Evolutionary conservation across 2,888 invertebrate genomes (phyloP).

Genomic region (Eristalinus sepulchralis): DNA sequence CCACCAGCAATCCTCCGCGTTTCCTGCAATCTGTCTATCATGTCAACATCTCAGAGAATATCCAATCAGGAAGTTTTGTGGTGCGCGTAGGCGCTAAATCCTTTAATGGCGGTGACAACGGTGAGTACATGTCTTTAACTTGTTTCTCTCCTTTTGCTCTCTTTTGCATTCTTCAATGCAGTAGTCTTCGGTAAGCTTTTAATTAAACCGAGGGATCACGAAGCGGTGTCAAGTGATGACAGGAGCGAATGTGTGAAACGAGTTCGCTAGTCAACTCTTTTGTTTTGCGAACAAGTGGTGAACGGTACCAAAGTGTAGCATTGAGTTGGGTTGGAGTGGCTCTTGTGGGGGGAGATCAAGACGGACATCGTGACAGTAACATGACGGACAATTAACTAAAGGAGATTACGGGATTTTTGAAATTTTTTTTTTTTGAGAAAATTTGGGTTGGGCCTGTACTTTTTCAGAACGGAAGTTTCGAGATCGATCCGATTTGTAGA

Average conservation of each 20-base stretch:
- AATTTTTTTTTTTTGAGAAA: too few species aligned
- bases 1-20: slow-evolving; percentile 90
- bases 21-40: slow-evolving; percentile 89
- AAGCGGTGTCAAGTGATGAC: slow-evolving; percentile 35
- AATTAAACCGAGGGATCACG: slow-evolving; percentile 38
- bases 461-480: too few species aligned
- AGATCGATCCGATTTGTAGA: neutral
- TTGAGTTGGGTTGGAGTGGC: neutral
- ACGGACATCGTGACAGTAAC: neutral
- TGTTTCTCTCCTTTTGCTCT: neutral
- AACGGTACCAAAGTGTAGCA: neutral
- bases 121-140: slow-evolving; percentile 80
- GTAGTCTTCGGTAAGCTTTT: slow-evolving; percentile 45
- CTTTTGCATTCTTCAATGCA: neutral
- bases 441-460: neutral
- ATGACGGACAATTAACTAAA: neutral
- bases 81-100: slow-evolving; percentile 89
- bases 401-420: neutral
- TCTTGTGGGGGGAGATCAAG: neutral
- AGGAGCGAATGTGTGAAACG: neutral
- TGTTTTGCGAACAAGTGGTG: neutral
- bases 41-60: slow-evolving; percentile 89
- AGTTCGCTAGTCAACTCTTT: neutral
- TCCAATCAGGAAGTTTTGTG: slow-evolving; percentile 88
- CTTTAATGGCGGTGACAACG: slow-evolving; percentile 84